These are phyloP conservation scores for Melozone crissalis DNA, from an alignment of 2,113 vertebrate species.

Conservation along the genomic window DNA sequence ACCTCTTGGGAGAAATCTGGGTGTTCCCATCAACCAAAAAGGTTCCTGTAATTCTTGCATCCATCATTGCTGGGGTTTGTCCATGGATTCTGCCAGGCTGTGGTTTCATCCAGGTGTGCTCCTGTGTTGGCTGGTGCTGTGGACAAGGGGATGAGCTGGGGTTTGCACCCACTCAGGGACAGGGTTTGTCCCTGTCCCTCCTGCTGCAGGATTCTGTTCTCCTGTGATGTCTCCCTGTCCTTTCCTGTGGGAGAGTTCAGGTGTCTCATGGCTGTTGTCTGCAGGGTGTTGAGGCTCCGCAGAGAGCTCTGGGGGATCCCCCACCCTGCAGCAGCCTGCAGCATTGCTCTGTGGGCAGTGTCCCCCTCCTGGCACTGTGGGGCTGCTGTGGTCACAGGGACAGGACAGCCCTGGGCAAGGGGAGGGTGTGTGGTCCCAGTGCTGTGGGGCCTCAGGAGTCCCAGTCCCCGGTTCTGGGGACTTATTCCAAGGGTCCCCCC, in stretches of 20 bases:
- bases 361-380: neutral
- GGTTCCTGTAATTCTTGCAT: neutral
- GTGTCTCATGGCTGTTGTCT: neutral
- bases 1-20: neutral
- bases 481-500: neutral
- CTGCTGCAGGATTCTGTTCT: neutral
- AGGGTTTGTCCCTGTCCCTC: neutral
- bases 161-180: neutral
- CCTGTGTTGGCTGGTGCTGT: rapidly evolving
- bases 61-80: neutral
- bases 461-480: neutral
- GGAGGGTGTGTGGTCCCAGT: rapidly evolving
- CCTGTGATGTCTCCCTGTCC: neutral
- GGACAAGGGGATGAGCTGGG: neutral
- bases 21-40: neutral
- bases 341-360: rapidly evolving
- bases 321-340: neutral
- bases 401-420: too few relatives aligned
- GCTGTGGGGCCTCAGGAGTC: neutral
- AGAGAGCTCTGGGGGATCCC: rapidly evolving
- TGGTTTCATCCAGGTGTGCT: neutral
- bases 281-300: neutral
- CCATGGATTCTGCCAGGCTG: neutral
- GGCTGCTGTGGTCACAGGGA: rapidly evolving
- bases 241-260: neutral